These are phyloP conservation scores for Onychomys torridus DNA, from an alignment of 2,797 vertebrate genomes.

Conservation along the genomic window DNA sequence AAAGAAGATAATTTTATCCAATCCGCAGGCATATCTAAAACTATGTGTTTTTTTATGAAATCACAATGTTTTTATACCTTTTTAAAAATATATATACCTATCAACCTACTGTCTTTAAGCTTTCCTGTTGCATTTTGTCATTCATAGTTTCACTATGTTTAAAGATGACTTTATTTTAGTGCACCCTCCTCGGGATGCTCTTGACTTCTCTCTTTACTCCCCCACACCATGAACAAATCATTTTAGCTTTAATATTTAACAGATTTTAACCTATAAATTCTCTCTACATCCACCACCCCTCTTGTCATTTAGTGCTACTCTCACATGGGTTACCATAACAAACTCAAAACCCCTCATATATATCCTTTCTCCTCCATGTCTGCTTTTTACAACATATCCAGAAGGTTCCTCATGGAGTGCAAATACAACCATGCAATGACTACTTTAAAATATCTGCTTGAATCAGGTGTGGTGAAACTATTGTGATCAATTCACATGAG, in stretches of 20 bases:
- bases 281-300: background rate
- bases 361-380: background rate
- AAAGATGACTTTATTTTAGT: background rate
- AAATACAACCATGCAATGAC: background rate
- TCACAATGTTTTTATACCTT: background rate
- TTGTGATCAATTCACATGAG: too few species aligned
- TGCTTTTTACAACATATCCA: background rate
- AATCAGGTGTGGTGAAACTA: background rate
- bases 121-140: background rate
- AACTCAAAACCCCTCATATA: background rate
- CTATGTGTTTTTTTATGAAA: background rate
- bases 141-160: background rate
- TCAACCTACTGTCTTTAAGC: background rate
- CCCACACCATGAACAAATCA: background rate
- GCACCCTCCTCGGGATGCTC: background rate
- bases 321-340: background rate
- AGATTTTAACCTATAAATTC: background rate
- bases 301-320: background rate
- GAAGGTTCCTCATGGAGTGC: background rate
- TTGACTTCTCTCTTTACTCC: background rate
- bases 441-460: background rate
- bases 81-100: background rate
- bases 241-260: background rate
- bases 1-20: conserved; percentile 40
- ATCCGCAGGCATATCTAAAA: background rate